Evolutionary conservation across 2,797 vertebrate species (phyloP).

Genomic region (Syngnathus acus): DNA sequence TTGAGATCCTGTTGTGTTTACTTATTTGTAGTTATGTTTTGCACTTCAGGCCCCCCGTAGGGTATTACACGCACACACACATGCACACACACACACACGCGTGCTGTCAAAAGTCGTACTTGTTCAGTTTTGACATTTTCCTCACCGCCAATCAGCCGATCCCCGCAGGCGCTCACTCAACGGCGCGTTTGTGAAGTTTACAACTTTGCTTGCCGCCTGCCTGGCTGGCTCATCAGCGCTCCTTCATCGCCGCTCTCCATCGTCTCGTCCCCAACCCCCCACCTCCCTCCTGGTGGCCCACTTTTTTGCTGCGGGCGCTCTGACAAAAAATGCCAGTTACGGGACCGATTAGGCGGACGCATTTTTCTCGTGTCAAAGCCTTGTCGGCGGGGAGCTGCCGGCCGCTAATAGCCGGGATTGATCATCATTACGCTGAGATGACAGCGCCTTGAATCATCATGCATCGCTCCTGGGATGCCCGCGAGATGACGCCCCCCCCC

Average conservation of each 20-base stretch:
- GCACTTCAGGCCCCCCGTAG: no score
- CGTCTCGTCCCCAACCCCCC: no score
- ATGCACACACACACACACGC: no score
- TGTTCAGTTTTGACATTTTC: background rate
- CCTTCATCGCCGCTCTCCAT: constrained; percentile 5
- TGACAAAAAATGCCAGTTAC: constrained; percentile 44
- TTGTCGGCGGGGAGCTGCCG: constrained; percentile 49
- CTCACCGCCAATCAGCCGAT: background rate
- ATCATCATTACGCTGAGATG: constrained; percentile 58
- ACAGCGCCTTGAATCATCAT: constrained; percentile 52
- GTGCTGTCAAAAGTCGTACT: no score
- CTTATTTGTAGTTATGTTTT: no score
- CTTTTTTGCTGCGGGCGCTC: constrained; percentile 17
- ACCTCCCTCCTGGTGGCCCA: background rate
- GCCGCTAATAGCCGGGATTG: constrained; percentile 50
- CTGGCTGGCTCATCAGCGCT: background rate
- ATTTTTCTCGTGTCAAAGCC: constrained; percentile 56
- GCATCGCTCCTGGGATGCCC: constrained; percentile 18
- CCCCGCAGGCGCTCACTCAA: background rate
- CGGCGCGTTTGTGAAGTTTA: background rate
- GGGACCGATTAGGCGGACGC: constrained; percentile 50
- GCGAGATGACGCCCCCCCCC: constrained; percentile 18
- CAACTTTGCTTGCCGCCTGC: background rate
- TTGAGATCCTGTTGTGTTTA: no score
- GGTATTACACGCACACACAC: no score